These are phyloP conservation scores for Phalacrocorax pelagicus DNA, from an alignment of 2,113 vertebrate genomes.

Conservation along the genomic window DNA sequence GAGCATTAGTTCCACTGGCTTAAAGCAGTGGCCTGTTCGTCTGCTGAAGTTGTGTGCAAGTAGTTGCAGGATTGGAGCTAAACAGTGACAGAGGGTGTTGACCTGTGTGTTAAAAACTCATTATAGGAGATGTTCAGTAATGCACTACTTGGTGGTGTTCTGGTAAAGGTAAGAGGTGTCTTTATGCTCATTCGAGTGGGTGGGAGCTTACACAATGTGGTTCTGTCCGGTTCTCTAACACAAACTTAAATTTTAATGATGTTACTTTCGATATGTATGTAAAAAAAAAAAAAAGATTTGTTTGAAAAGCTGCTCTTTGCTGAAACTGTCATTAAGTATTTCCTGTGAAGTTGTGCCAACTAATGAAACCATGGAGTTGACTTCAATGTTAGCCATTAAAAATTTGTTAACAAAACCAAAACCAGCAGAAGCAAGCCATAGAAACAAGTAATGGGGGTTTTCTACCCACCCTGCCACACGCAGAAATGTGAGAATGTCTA, in stretches of 20 bases:
- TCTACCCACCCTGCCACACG: not conserved
- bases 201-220: conserved; percentile 54
- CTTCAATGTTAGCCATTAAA: conserved; percentile 31
- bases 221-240: conserved; percentile 68
- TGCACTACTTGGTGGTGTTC: conserved; percentile 73
- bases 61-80: not conserved
- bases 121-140: conserved; percentile 69
- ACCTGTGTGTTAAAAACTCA: conserved; percentile 33
- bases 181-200: conserved; percentile 43
- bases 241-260: conserved; percentile 65
- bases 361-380: conserved; percentile 32
- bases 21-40: not conserved
- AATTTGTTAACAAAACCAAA: conserved; percentile 21
- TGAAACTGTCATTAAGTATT: conserved; percentile 73
- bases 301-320: conserved; percentile 78
- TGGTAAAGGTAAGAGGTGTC: conserved; percentile 58
- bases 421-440: conserved; percentile 52
- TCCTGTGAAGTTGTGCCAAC: conserved; percentile 77
- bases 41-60: not conserved
- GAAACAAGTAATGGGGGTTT: not conserved
- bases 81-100: not conserved
- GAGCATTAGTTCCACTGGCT: not conserved
- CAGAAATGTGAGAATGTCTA: not conserved
- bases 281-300: conserved; percentile 61
- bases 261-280: conserved; percentile 71